Conservation (phyloP, 2,113 vertebrate genomes). For the Tinamus guttatus region DNA sequence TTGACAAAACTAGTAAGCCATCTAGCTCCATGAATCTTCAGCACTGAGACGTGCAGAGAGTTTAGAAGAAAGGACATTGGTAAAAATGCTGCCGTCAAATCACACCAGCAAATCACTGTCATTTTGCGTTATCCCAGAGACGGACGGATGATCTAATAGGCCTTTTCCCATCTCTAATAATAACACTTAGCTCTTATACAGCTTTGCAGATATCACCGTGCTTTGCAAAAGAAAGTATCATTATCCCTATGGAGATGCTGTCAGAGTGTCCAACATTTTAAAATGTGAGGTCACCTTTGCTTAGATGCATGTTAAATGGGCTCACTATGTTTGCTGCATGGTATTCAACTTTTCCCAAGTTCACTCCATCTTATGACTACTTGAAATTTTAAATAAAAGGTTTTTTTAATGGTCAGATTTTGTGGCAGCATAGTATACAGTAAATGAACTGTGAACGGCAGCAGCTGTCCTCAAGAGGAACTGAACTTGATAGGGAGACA, state of each 20-base stretch:
- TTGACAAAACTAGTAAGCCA: background rate
- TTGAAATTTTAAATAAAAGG: background rate
- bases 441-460: background rate
- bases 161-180: background rate
- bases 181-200: conserved; percentile 25
- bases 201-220: conserved; percentile 15
- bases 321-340: background rate
- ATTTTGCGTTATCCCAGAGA: conserved; percentile 22
- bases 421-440: background rate
- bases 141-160: conserved; percentile 36
- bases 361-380: background rate
- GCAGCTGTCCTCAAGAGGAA: background rate
- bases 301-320: background rate
- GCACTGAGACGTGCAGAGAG: background rate
- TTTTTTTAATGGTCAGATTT: background rate
- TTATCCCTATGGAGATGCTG: conserved; percentile 38
- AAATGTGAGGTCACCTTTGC: background rate
- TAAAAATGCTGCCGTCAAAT: conserved; percentile 28
- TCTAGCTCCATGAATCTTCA: background rate
- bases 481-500: background rate
- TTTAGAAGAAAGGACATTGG: background rate
- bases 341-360: background rate
- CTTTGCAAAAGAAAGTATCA: conserved; percentile 6
- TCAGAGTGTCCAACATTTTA: conserved; percentile 26
- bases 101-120: conserved; percentile 40